Base-by-base conservation (phyloP, 2,113 vertebrate species). In the Dromiciops gliroides region DNA sequence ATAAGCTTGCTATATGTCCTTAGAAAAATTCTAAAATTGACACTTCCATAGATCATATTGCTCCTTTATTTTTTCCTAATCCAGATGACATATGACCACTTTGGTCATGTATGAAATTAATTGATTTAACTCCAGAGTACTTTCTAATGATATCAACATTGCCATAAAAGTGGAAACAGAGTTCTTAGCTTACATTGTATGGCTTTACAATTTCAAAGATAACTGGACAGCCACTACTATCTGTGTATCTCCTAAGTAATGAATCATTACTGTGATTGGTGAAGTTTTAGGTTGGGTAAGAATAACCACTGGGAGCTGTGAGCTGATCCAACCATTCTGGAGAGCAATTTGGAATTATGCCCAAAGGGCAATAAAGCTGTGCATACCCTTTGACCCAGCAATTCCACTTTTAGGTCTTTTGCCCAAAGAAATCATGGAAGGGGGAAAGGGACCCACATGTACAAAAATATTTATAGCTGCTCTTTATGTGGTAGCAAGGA, bases 61-160 rank as follows among this genome's bases (percentile, higher is more conserved):
- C 52, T 52, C 44, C 50, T 91, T 94, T 50, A 75, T n/a, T 92
- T 95, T 95, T 90, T 19, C 44, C 92, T 94, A 95, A 90, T 26
- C 2, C 31, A 23, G 25, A 50, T 92, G 51, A 9, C 37, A 95
- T 7, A 91, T 5, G 92, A 89, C 37, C 83, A 89, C 51, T 95
- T 89, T 94, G 92, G 91, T 75, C 31, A 22, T 14, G 37, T 75
- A 75, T 44, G 67, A 93, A 48, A 90, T 95, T 95, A 60, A 49
- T 92, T 67, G 7, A 67, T 50, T 93, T 95, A 92, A 91, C 49
- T 92, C 56, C 37, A 22, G 7, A 50, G 12, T 95, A 48, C 89
- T 89, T 93, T 96, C 47, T 67, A 94, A 19, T 50, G 50, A 50
- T 48, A 89, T 67, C 48, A 92, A 25, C 19, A 89, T 10, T 19